These are phyloP conservation scores for Dromaius novaehollandiae DNA, from an alignment of 2,113 vertebrate species.

Conservation along the genomic window DNA sequence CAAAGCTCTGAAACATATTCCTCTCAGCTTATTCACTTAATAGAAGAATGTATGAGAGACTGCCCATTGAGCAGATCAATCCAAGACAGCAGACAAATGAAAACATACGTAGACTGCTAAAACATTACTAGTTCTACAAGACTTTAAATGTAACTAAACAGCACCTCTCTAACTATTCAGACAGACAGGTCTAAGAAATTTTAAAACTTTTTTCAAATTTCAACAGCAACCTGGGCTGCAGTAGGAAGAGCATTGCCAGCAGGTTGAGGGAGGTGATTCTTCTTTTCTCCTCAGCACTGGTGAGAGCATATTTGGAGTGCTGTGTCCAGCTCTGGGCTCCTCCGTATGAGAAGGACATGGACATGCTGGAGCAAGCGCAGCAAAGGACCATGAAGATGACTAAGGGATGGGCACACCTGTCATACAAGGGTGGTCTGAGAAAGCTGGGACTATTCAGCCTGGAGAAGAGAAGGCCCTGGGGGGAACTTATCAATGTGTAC, in stretches of 20 bases:
- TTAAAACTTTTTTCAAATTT: background rate
- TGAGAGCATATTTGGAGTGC: background rate
- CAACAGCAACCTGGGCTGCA: background rate
- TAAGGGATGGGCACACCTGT: background rate
- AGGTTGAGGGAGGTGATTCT: background rate
- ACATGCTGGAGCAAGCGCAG: background rate
- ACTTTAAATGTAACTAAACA: background rate
- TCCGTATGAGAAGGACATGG: background rate
- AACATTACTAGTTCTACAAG: background rate
- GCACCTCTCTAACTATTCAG: background rate
- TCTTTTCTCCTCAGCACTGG: background rate
- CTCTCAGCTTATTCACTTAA: background rate
- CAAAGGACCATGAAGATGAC: background rate
- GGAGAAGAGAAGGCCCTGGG: no score
- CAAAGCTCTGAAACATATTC: background rate
- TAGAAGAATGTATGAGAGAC: background rate
- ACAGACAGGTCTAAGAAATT: background rate
- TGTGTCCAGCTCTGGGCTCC: background rate
- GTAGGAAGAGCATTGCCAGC: background rate
- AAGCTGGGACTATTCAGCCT: no score
- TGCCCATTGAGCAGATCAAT: background rate
- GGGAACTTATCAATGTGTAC: background rate
- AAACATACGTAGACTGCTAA: background rate
- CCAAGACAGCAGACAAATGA: background rate
- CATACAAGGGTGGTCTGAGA: no score